These are phyloP conservation scores for Neomicropteryx cornuta DNA, from an alignment of 1,140 invertebrate species.

Conservation along the genomic window DNA sequence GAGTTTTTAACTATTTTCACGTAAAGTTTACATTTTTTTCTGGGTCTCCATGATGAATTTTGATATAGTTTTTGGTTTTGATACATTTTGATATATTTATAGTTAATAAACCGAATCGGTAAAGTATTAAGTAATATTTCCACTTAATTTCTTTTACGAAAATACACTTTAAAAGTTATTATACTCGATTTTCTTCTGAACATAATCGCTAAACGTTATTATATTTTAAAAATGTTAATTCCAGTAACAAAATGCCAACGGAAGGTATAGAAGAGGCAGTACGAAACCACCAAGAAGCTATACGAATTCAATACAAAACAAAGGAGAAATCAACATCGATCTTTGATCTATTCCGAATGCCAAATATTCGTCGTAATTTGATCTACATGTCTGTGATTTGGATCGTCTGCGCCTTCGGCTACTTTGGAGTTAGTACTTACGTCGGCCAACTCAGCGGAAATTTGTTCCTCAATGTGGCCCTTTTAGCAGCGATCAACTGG, in stretches of 20 bases:
- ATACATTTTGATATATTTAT: too few species aligned
- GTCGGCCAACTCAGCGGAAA: slow-evolving; percentile 49
- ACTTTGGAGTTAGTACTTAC: slow-evolving; percentile 55
- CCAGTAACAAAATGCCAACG: slow-evolving; percentile 25
- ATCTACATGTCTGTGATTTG: slow-evolving; percentile 49
- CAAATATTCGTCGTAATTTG: slow-evolving; percentile 55
- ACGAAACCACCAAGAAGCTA: slow-evolving; percentile 17
- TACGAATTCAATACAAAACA: slow-evolving; percentile 17
- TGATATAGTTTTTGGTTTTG: too few species aligned
- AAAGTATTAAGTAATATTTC: too few species aligned
- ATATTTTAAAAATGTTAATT: slow-evolving; percentile 2
- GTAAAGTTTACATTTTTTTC: too few species aligned
- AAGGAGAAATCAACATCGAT: slow-evolving; percentile 34
- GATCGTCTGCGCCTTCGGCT: slow-evolving; percentile 50
- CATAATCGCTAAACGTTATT: neutral
- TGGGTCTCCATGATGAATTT: too few species aligned
- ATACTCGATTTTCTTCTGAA: too few species aligned
- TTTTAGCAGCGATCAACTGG: slow-evolving; percentile 41
- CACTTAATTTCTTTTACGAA: too few species aligned
- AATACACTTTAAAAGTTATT: too few species aligned
- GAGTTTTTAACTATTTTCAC: too few species aligned
- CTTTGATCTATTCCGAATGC: slow-evolving; percentile 51
- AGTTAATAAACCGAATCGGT: too few species aligned
- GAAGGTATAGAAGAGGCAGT: slow-evolving; percentile 29
- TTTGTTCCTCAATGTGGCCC: slow-evolving; percentile 53